Base-by-base conservation (phyloP, 2,888 invertebrate species). In the Orchestes rusci region DNA sequence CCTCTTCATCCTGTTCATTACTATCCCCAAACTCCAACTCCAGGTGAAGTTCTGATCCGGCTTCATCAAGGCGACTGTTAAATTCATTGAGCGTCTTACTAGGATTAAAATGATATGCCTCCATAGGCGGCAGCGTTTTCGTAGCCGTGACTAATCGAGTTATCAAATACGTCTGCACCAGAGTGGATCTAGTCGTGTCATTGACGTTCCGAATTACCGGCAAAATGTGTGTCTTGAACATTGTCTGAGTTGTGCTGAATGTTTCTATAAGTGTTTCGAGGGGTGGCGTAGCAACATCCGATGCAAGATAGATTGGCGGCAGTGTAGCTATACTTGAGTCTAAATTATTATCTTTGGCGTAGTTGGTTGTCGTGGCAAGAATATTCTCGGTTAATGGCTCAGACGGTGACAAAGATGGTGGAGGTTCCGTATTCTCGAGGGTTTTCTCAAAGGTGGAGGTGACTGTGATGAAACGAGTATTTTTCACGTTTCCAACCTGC, bases 361-460 rank as follows among this genome's bases (percentile, higher is more conserved):
- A 84, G 45, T 82, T 82, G 44, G 73, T 74, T 13, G 82, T 77
- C 16, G 87, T 84, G 37, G 84, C 86, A 57, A 91, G 73, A 65
- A 91, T 89, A 62, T 91, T 91, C 73, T 91, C 91, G 15, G 88
- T 85, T 55, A 89, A 71, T 36, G 89, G 89, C 62, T 87, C 88
- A 47, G 80, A 79, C 51, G 81, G 73, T 49, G 75, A 75, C 53
- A 78, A 55, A 27, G 64, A 60, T 48, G 73, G 66, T 45, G 71
- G 68, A 45, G 72, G 73, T 28, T 72, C 70, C 52, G 73, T 66
- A 15, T 76, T 73, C 31, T 76, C 76, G 57, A 80, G 80, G 40
- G 80, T 79, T 67, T 85, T 88, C 65, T 89, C 86, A 59, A 84
- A 77, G 1, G 90, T 90, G 4, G 89, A 85, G 1, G 91, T 91